A percentile compares a stretch with the other conserved stretches of the same genome.
phyloP scores from a whole-genome alignment of 2,888 invertebrate genomes.

The Archaeoteleia sp. region DNA sequence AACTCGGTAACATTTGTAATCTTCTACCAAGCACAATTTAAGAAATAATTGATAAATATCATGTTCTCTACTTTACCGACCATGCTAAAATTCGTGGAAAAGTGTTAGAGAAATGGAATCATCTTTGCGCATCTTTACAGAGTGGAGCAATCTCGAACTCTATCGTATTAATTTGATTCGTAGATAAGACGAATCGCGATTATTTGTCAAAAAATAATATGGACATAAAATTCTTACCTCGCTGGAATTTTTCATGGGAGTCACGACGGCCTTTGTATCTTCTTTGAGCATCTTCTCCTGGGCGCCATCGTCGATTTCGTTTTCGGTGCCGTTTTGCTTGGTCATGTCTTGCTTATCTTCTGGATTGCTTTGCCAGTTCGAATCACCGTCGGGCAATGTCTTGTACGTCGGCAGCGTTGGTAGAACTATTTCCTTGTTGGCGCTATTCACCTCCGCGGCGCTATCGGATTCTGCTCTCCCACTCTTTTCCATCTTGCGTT shows the following conservation, averaged over 20 bases:
- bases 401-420: conserved; percentile 65
- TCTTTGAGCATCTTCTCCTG: conserved; percentile 72
- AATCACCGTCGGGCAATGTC: conserved; percentile 64
- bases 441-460: conserved; percentile 60
- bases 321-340: conserved; percentile 64
- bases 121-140: too few species aligned
- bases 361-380: conserved; percentile 49
- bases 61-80: too few species aligned
- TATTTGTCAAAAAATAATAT: too few species aligned
- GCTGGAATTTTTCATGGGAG: conserved; percentile 58
- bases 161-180: too few species aligned
- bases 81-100: too few species aligned
- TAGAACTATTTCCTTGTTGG: conserved; percentile 57
- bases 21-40: too few species aligned
- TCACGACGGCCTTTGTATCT: conserved; percentile 61
- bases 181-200: too few species aligned
- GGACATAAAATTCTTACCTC: too few species aligned
- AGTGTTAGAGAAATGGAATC: too few species aligned
- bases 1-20: too few species aligned
- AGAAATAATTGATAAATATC: too few species aligned
- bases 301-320: conserved; percentile 67
- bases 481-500: conserved; percentile 70
- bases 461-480: conserved; percentile 65
- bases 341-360: conserved; percentile 58
- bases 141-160: too few species aligned